phyloP scores from a whole-genome alignment of 1,140 invertebrate genomes.

The Dreissena polymorpha region DNA sequence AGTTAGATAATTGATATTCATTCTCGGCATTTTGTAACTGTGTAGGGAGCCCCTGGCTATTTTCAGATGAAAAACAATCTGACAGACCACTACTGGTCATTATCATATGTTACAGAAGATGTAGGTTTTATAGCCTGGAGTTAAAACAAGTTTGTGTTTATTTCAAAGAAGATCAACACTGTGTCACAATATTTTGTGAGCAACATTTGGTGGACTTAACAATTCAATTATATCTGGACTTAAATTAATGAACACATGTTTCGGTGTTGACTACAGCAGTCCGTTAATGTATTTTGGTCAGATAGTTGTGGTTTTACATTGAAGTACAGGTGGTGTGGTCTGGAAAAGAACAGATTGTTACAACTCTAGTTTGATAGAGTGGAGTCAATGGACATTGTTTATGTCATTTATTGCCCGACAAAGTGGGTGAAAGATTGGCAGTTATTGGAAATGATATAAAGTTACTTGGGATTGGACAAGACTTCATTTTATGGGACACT shows the following conservation, averaged over 20 bases:
- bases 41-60: neutral
- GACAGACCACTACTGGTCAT: neutral
- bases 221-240: constrained; percentile 2
- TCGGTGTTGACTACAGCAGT: neutral
- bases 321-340: neutral
- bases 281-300: no score
- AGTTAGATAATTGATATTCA: neutral
- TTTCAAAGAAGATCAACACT: neutral
- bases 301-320: neutral
- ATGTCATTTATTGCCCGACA: neutral
- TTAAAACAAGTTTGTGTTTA: neutral
- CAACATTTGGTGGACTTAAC: neutral
- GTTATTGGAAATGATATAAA: constrained; percentile 4
- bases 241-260: no score
- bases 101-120: neutral
- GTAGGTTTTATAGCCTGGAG: neutral
- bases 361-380: neutral
- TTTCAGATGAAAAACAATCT: neutral
- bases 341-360: neutral
- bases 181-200: neutral
- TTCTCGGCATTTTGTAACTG: neutral
- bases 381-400: neutral
- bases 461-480: neutral
- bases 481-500: neutral
- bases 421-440: neutral